Conservation (phyloP, 2,797 vertebrate species). For the Gymnocypris eckloni region DNA sequence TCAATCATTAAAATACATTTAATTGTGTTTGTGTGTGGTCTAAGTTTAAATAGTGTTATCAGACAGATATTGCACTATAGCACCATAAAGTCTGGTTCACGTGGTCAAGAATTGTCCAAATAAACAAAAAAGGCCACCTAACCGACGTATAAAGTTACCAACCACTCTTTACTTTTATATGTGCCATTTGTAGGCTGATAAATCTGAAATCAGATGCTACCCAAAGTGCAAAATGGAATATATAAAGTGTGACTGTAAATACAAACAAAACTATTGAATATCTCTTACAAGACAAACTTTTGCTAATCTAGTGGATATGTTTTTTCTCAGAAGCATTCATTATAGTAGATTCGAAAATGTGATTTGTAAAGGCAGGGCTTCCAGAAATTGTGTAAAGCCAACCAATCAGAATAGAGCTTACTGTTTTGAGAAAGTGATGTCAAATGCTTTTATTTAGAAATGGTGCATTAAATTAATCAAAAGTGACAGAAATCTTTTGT, state of each 20-base stretch:
- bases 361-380: background rate
- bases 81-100: background rate
- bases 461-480: background rate
- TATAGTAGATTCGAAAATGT: background rate
- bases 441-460: background rate
- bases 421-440: background rate
- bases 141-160: background rate
- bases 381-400: background rate
- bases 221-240: background rate
- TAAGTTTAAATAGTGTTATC: slow-evolving; percentile 6
- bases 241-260: background rate
- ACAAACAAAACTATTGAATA: background rate
- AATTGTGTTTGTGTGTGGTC: slow-evolving; percentile 42
- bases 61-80: background rate
- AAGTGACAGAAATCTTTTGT: background rate
- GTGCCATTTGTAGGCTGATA: background rate
- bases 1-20: slow-evolving; percentile 13
- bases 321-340: background rate
- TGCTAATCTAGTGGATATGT: background rate
- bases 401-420: background rate
- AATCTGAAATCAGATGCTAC: background rate
- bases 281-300: background rate
- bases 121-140: background rate
- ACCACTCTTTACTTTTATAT: background rate
- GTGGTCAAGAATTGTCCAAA: background rate